Evolutionary conservation across 2,113 vertebrate genomes (phyloP), one percentile per base, ranked within the genome.

Genomic region (Salvator merianae): DNA sequence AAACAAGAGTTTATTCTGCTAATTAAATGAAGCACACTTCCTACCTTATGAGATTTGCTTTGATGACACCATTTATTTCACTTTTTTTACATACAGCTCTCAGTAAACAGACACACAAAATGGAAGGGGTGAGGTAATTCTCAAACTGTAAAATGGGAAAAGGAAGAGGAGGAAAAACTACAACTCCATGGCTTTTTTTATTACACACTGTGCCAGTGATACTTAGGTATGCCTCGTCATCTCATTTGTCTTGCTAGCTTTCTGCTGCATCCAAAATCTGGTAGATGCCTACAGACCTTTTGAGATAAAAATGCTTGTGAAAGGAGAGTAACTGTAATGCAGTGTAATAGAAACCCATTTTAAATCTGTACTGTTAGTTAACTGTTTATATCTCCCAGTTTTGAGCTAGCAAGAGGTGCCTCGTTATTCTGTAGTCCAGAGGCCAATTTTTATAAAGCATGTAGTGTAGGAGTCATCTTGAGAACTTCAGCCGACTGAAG

Each of bases 281-380:
- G 59, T 69, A 47, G 30, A 59, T n/a, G 69, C 71, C 72, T 63
- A 10, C 0, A 0, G 55, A 74, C 34, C 32, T 79, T 26, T 1
- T 65, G 40, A 81, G 72, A 70, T 30, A 12, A 0, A 0, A 32
- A 66, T 80, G 9, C 79, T 69, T 24, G 5, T 22, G 55, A 26
- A n/a, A 50, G 50, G 3, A 69, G 2, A 55, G 28, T 2, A 32
- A 69, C 22, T 34, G 38, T 14, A 24, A 30, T 28, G 34, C 74
- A 81, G 47, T 86, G 47, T 8, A 75, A 40, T 32, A 83, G 28
- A 53, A 71, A 18, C 43, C 55, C 26, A 81, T 82, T 2, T 1
- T 1, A 1, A 62, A 59, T 74, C 68, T 22, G 43, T 40, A 68
- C 66, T 66, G 20, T 53, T 34, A 32, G 24, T 80, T 40, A 30